phyloP scores from a whole-genome alignment of 2,888 invertebrate genomes.

The Cyclophora albipunctata region DNA sequence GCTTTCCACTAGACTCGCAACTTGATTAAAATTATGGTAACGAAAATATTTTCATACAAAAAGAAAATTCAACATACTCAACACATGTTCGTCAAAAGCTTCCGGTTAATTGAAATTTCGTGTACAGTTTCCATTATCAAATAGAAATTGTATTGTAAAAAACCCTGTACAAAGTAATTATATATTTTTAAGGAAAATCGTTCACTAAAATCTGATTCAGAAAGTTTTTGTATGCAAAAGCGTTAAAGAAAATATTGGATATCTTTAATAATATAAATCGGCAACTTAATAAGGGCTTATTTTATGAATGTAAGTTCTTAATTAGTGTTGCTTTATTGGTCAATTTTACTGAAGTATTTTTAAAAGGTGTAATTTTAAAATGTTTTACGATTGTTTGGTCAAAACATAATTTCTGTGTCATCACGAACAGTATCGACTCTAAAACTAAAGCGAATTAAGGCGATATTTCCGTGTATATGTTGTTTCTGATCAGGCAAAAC shows the following conservation, averaged over 20 bases:
- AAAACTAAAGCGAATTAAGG: too few relatives aligned
- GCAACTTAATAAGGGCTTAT: background rate
- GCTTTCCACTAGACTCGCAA: background rate
- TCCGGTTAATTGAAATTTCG: constrained; percentile 15
- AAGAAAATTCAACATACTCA: constrained; percentile 4
- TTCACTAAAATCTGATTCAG: background rate
- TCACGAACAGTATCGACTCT: too few relatives aligned
- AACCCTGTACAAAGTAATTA: background rate
- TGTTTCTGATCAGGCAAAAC: too few relatives aligned
- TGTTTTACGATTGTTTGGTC: too few relatives aligned
- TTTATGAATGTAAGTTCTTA: background rate
- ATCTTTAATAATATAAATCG: background rate
- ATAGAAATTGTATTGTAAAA: constrained; percentile 10
- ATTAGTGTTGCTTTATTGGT: background rate
- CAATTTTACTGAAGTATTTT: background rate
- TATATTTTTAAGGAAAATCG: background rate
- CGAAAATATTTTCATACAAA: constrained; percentile 1
- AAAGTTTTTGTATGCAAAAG: background rate
- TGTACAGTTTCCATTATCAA: constrained; percentile 5
- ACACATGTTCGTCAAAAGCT: constrained; percentile 12
- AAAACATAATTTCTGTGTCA: too few relatives aligned
- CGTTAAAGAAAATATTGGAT: background rate
- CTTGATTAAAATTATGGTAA: constrained; percentile 4
- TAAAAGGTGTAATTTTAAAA: background rate
- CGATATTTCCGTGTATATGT: too few relatives aligned